phyloP scores from a whole-genome alignment of 1,140 invertebrate species.

The Glomeris maerens region DNA sequence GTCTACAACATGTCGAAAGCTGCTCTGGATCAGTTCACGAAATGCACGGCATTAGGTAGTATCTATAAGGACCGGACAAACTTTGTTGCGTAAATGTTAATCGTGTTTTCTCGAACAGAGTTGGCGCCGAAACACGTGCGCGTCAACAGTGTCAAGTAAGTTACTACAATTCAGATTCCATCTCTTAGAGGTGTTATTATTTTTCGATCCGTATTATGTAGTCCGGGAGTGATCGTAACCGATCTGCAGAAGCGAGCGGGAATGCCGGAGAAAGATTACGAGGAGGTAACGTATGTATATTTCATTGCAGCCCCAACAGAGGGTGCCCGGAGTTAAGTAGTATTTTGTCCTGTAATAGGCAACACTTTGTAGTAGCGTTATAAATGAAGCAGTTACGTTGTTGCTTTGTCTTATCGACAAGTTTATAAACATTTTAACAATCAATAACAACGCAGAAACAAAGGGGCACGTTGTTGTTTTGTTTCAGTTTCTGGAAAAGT shows the following conservation, averaged over 20 bases:
- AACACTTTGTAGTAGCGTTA: too few relatives aligned
- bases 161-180: slow-evolving; percentile 12
- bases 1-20: slow-evolving; percentile 80
- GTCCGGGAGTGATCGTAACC: slow-evolving; percentile 61
- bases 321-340: too few relatives aligned
- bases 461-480: too few relatives aligned
- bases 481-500: slow-evolving; percentile 54
- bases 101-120: slow-evolving; percentile 18
- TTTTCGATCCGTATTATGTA: slow-evolving; percentile 26
- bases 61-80: background rate
- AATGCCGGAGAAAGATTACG: slow-evolving; percentile 51
- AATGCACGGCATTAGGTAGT: slow-evolving; percentile 46
- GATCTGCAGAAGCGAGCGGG: slow-evolving; percentile 62
- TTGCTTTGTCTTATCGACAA: too few relatives aligned
- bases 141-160: slow-evolving; percentile 52
- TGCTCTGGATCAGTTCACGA: slow-evolving; percentile 76
- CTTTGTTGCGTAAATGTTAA: slow-evolving; percentile 3
- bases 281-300: slow-evolving; percentile 31
- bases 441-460: too few relatives aligned
- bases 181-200: slow-evolving; percentile 1
- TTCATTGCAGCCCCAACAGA: too few relatives aligned
- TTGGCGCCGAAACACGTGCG: slow-evolving; percentile 23
- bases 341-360: too few relatives aligned
- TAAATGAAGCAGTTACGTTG: too few relatives aligned
- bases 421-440: too few relatives aligned